Evolutionary conservation across 2,113 vertebrate genomes (phyloP), one percentile per base, ranked within the genome.

Genomic region (Marmota monax): DNA sequence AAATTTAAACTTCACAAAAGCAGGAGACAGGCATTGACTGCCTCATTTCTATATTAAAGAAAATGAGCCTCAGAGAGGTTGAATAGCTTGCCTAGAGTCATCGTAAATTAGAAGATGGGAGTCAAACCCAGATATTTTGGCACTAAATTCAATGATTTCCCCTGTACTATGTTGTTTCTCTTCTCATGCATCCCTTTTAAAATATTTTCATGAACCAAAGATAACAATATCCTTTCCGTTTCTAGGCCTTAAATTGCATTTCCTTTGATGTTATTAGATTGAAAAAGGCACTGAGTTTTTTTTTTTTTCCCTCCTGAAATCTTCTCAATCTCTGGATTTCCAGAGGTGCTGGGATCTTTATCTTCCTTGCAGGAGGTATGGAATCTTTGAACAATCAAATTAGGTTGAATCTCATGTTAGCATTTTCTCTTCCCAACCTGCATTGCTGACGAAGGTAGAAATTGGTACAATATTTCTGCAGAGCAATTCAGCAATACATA

Each of bases 331-430:
- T 0, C n/a, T 45, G 63, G 85, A 32, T 96, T 92, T 91, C 34
- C 20, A 25, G 89, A 90, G 88, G 83, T 78, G 65, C 42, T 61
- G 3, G 42, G 69, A 96, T 95, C 63, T 94, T 97, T 95, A 79
- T 96, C 94, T 96, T 96, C 70, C 58, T 96, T 39, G 7, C 29
- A 79, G 74, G 93, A 96, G 78, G 78, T 90, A 90, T 16, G 37
- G 88, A 92, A 83, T 94, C 91, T 97, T 90, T 94, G 86, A 98
- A 85, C 61, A 95, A 84, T 94, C 92, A 97, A 95, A 95, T 95
- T 96, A 97, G 96, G 95, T 86, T 22, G 95, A 96, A 83, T 92
- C 78, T 94, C 84, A 69, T 84, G 92, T 94, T 92, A 92, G 91
- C 69, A 79, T 94, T 88, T 94, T 88, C 85, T 94, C 14, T 94